phyloP scores from a whole-genome alignment of 2,888 invertebrate species.

The Chrysolina americana region DNA sequence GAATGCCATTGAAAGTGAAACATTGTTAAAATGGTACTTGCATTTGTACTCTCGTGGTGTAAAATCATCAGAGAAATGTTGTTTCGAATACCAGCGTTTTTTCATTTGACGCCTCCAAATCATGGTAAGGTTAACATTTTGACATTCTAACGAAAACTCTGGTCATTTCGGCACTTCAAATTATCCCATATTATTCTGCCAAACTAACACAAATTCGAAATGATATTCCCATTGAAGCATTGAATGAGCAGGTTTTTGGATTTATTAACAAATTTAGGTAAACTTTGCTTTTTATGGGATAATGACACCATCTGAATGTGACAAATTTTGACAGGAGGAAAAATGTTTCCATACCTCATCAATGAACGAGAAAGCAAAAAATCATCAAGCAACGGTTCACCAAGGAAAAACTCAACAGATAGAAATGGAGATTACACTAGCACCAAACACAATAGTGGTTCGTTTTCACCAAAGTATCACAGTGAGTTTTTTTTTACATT shows the following conservation, averaged over 20 bases:
- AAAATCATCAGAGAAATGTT: slow-evolving; percentile 44
- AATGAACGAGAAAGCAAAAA: slow-evolving; percentile 56
- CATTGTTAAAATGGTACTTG: slow-evolving; percentile 31
- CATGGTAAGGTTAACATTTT: slow-evolving; percentile 49
- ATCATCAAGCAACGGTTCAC: slow-evolving; percentile 49
- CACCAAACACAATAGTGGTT: slow-evolving; percentile 15
- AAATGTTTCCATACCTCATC: slow-evolving; percentile 63
- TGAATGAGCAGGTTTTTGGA: not conserved
- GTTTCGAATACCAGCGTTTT: slow-evolving; percentile 46
- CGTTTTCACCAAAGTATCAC: slow-evolving; percentile 52
- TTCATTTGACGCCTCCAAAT: slow-evolving; percentile 42
- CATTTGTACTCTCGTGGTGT: slow-evolving; percentile 34
- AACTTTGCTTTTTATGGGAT: slow-evolving; percentile 5
- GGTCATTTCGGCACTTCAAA: slow-evolving; percentile 26
- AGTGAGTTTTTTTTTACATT: slow-evolving; percentile 45
- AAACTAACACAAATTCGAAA: slow-evolving; percentile 25
- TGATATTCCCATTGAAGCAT: slow-evolving; percentile 9
- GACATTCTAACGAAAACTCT: slow-evolving; percentile 33
- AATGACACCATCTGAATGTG: slow-evolving; percentile 44
- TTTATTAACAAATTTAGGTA: slow-evolving; percentile 23
- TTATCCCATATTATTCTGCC: slow-evolving; percentile 9
- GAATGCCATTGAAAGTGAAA: slow-evolving; percentile 4
- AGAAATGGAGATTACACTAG: slow-evolving; percentile 16
- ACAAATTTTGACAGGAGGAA: slow-evolving; percentile 62
- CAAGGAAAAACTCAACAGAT: slow-evolving; percentile 47